These are phyloP conservation scores for Cichladusa arquata DNA, from an alignment of 2,113 vertebrate genomes.

Conservation along the genomic window DNA sequence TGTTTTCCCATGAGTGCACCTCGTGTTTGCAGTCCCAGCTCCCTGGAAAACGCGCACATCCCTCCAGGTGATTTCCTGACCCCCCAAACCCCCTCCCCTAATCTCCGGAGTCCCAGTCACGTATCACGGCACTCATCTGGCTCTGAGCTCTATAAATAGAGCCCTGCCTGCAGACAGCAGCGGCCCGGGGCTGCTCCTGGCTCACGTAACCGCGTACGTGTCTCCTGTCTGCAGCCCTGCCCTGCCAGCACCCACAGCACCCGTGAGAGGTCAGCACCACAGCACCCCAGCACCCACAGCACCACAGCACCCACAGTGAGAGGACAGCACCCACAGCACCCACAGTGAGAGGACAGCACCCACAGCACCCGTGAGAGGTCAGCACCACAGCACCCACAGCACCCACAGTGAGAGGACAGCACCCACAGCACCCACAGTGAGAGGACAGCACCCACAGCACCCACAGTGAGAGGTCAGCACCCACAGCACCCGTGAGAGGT, in stretches of 20 bases:
- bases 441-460: too few species aligned
- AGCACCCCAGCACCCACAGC: not conserved
- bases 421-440: too few species aligned
- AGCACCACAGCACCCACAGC: too few species aligned
- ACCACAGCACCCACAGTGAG: too few species aligned
- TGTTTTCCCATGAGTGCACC: not conserved
- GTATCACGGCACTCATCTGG: not conserved
- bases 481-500: too few species aligned
- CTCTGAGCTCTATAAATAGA: not conserved
- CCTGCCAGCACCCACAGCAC: not conserved
- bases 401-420: too few species aligned
- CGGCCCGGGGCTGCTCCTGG: not conserved
- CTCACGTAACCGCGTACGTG: rapidly evolving
- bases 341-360: too few species aligned
- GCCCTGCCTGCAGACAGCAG: not conserved
- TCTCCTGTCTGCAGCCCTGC: not conserved
- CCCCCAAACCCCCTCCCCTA: not conserved
- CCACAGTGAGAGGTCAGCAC: too few species aligned
- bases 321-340: too few species aligned
- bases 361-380: too few species aligned
- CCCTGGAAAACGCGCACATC: not conserved
- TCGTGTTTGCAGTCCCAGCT: rapidly evolving
- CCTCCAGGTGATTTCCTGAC: not conserved
- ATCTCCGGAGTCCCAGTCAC: not conserved
- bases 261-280: too few species aligned